A percentile compares a stretch with the other conserved stretches of the same genome.
Conservation (phyloP, 2,113 vertebrate genomes). For the Coryphaenoides rupestris region DNA sequence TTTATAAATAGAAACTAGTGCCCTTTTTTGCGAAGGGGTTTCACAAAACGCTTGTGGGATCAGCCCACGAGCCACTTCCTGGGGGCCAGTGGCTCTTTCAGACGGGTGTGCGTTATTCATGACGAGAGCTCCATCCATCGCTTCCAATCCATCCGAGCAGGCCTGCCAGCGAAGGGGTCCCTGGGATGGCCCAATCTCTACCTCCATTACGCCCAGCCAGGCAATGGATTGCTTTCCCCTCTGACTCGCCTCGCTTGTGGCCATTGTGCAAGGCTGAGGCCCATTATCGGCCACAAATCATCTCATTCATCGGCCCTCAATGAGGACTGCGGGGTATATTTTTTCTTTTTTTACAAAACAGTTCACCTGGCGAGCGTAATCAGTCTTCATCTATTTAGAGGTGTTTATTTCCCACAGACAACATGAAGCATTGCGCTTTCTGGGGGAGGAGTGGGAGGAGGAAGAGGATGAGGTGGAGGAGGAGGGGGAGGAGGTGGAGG, state of each 20-base stretch:
- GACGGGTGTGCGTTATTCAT: constrained; percentile 50
- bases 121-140: constrained; percentile 49
- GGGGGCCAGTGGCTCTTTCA: constrained; percentile 37
- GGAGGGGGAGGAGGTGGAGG: too few relatives aligned
- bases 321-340: constrained; percentile 50
- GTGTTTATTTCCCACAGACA: constrained; percentile 5
- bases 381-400: constrained; percentile 33
- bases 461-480: too few relatives aligned
- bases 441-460: too few relatives aligned
- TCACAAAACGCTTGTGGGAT: constrained; percentile 31
- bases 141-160: constrained; percentile 50
- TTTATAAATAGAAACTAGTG: constrained; percentile 9
- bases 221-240: constrained; percentile 55
- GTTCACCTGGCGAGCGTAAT: constrained; percentile 36
- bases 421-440: too few relatives aligned
- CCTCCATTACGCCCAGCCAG: constrained; percentile 47
- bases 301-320: constrained; percentile 47
- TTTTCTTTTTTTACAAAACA: constrained; percentile 38
- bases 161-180: constrained; percentile 42
- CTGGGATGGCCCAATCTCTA: constrained; percentile 46
- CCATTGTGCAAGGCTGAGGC: constrained; percentile 44
- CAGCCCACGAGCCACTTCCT: constrained; percentile 34
- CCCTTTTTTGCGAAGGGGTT: constrained; percentile 28
- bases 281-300: constrained; percentile 53
- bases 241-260: constrained; percentile 30